Evolutionary conservation across 1,140 invertebrate species (phyloP), one percentile per base, ranked within the genome.

Genomic region (Sminthurinus signatus): DNA sequence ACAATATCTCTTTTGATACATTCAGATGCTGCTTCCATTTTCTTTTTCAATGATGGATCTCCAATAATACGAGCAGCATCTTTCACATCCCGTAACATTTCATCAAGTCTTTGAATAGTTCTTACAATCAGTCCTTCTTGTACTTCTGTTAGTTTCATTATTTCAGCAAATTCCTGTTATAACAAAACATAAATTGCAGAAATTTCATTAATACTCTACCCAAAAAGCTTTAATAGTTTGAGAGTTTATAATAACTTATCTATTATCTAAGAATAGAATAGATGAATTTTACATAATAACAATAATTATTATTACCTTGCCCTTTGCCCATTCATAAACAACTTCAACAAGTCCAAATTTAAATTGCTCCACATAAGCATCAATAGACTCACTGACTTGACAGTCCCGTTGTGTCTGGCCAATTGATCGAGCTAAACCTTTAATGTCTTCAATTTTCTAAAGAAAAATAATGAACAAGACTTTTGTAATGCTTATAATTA

Each of bases 71-170:
- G 83, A 0, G 93, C 92, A 1, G 94, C 96, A 73, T 93, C 91
- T 74, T 88, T 87, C 0, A 98, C 89, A 77, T 98, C 93, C 29
- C 87, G 83, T 36, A 95, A 77, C 1, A 92, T 87, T 82, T 99
- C 96, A 75, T 96, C 90, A 28, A 99, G 77, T 72, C 98, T 86
- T 75, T 98, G 95, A 65, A 99, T 98, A 74, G 93, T 96, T 42
- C 95, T 82, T 0, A 99, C 96, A 73, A 99, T 98, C 42, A 98
- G 91, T 2, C 97, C 97, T 80, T 99, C 97, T 76, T 99, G 95
- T 2, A 96, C 87, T 66, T 95, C 90, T 0, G 93, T 96, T 44
- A 95, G 78, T 58, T 86, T 80, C 84, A 94, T 96, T 51, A 98
- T 96, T 70, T 96, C 88, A 0, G 87, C 83, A 77, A 99, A 98